A percentile compares a stretch with the other conserved stretches of the same genome.
Evolutionary conservation across 2,797 vertebrate species (phyloP).

Genomic region (Peromyscus attwateri): DNA sequence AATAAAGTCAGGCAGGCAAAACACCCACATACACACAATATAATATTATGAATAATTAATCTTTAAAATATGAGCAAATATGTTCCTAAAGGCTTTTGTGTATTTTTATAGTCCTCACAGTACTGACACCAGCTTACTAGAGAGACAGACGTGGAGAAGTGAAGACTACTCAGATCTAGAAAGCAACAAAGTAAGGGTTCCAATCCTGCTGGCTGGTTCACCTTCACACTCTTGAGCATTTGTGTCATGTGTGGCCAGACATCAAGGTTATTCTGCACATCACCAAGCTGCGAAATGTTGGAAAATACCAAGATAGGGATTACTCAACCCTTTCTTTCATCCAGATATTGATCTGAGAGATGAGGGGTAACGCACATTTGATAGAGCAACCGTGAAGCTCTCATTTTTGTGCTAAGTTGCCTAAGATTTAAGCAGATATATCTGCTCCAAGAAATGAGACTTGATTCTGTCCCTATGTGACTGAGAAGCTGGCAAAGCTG

Average conservation of each 20-base stretch:
- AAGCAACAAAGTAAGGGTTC: background rate
- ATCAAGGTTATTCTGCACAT: background rate
- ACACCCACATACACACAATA: too few relatives aligned
- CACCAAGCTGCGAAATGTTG: background rate
- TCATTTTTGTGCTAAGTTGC: background rate
- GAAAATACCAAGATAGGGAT: background rate
- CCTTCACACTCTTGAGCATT: background rate
- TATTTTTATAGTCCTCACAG: background rate
- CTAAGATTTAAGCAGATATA: background rate
- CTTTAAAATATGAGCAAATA: conserved; percentile 35
- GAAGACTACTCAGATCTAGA: background rate
- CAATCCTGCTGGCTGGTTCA: background rate
- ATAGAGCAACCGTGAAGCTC: background rate
- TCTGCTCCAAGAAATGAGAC: background rate
- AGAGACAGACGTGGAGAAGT: background rate
- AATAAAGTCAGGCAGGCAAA: background rate
- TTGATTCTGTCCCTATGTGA: background rate
- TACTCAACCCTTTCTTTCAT: background rate
- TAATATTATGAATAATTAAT: background rate
- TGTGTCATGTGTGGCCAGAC: background rate
- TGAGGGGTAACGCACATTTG: background rate
- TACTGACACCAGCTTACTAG: background rate
- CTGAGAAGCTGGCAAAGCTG: background rate
- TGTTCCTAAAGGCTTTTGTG: background rate
- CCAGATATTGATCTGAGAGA: background rate